A percentile compares a stretch with the other conserved stretches of the same genome.
phyloP scores from a whole-genome alignment of 2,113 vertebrate genomes.

The Dipodomys merriami region DNA sequence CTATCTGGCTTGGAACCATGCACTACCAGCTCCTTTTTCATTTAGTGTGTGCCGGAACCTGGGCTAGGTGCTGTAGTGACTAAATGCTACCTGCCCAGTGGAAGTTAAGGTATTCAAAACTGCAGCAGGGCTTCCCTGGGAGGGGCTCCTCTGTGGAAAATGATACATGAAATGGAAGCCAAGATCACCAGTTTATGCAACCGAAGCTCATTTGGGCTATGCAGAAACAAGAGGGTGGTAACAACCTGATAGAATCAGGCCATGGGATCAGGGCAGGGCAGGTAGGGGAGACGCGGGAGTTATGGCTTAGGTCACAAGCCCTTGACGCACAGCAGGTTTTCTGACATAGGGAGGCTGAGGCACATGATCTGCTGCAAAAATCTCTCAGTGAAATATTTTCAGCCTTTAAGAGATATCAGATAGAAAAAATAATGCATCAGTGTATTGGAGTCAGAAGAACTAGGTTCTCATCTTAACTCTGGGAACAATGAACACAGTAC shows the following conservation, averaged over 20 bases:
- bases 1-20: background rate
- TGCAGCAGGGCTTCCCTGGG: background rate
- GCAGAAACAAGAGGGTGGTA: background rate
- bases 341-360: background rate
- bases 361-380: background rate
- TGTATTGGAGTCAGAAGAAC: background rate
- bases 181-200: background rate
- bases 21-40: background rate
- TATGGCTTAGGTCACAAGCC: background rate
- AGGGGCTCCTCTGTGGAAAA: background rate
- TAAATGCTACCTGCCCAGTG: background rate
- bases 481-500: background rate
- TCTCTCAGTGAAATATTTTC: conserved; percentile 9
- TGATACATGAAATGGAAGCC: background rate
- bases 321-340: background rate
- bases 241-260: background rate
- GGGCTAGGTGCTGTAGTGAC: background rate
- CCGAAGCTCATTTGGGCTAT: background rate
- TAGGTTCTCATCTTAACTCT: background rate
- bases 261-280: background rate
- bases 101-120: background rate
- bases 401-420: background rate
- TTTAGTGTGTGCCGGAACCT: background rate
- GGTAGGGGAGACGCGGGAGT: background rate
- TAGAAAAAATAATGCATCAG: background rate